These are phyloP conservation scores for Lacanobia wlatinum DNA, from an alignment of 2,888 invertebrate genomes.

Conservation along the genomic window DNA sequence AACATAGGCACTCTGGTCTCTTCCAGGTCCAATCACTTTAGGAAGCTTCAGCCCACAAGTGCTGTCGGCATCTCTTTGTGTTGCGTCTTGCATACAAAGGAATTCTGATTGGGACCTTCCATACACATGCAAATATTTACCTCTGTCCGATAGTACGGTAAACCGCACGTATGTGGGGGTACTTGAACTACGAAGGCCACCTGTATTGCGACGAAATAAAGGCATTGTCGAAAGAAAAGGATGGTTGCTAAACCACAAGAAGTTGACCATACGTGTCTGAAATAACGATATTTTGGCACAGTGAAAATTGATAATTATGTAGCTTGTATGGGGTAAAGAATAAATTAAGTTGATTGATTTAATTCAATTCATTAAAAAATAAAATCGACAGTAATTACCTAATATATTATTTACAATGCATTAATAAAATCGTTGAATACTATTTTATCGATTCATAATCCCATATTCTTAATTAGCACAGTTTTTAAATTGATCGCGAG, in stretches of 20 bases:
- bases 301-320: too few relatives aligned
- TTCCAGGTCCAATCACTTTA: conserved; percentile 25
- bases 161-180: not conserved
- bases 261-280: too few relatives aligned
- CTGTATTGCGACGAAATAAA: not conserved
- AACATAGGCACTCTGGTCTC: not conserved
- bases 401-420: too few relatives aligned
- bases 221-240: not conserved
- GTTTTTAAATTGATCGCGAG: too few relatives aligned
- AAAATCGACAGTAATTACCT: too few relatives aligned
- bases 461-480: too few relatives aligned
- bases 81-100: conserved; percentile 41
- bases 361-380: too few relatives aligned
- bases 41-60: conserved; percentile 1
- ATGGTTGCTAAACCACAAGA: not conserved
- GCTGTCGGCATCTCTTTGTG: conserved; percentile 32
- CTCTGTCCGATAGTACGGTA: not conserved
- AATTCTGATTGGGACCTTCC: conserved; percentile 38
- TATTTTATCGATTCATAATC: too few relatives aligned
- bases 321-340: not conserved
- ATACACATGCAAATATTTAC: conserved; percentile 53
- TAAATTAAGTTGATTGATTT: too few relatives aligned
- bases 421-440: too few relatives aligned
- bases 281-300: not conserved
- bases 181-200: not conserved